Evolutionary conservation across 1,140 invertebrate species (phyloP).

Genomic region (Drosophila azteca): DNA sequence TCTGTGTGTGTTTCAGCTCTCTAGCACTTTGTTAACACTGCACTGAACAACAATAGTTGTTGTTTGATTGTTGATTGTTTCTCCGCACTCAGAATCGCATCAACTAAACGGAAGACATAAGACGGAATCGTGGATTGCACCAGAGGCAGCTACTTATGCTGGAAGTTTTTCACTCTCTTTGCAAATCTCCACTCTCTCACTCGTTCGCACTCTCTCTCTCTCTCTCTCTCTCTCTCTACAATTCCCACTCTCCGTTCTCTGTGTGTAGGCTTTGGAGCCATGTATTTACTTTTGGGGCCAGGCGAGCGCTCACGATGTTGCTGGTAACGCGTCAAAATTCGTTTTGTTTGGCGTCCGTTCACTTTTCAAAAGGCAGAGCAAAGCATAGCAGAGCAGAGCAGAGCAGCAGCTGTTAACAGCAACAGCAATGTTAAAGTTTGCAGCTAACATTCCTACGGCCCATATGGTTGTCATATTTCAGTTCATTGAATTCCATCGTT

Average conservation of each 20-base stretch:
- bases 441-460: no score
- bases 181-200: slow-evolving; percentile 3
- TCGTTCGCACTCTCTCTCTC: background rate
- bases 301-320: slow-evolving; percentile 63
- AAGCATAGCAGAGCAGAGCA: no score
- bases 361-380: no score
- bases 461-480: no score
- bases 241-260: slow-evolving; percentile 17
- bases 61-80: slow-evolving; percentile 21
- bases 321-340: slow-evolving; percentile 64
- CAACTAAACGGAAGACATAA: background rate
- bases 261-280: slow-evolving; percentile 19
- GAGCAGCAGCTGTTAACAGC: no score
- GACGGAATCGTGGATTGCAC: slow-evolving; percentile 16
- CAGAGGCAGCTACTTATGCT: background rate
- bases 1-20: background rate
- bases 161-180: no score
- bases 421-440: no score
- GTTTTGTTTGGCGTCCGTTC: background rate
- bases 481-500: no score
- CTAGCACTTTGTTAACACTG: slow-evolving; percentile 1
- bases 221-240: slow-evolving; percentile 8
- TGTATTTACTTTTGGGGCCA: slow-evolving; percentile 41
- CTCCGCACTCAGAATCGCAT: slow-evolving; percentile 11
- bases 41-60: slow-evolving; percentile 4